Evolutionary conservation across 2,888 invertebrate genomes (phyloP), one percentile per base, ranked within the genome.

Genomic region (Uloborus plumipes): DNA sequence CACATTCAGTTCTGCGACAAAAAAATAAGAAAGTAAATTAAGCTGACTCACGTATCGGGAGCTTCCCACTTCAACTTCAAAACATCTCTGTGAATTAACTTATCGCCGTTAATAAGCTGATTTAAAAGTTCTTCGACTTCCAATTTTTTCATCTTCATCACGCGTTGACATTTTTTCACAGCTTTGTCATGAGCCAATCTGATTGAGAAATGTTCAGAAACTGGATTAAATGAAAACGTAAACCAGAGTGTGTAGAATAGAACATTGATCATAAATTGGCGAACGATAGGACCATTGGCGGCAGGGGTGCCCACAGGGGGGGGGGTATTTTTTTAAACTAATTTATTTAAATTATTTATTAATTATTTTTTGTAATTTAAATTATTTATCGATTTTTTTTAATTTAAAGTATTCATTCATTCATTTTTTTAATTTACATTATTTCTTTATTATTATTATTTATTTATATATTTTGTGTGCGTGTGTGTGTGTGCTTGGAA

Each of bases 41-140:
- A 62, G 26, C 4, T 3, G 26, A 26, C 26, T 26, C 55, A 80
- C 74, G 65, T 55, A 53, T 81, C 70, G 20, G 49, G 20, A 16
- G 74, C 22, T 51, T 31, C 20, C 70, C 70, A 70, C 50, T 49
- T 16, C 18, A 65, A 47, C 14, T 64, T n/a, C 15, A 81, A 51
- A 31, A 81, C 39, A 31, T 65, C 51, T 65, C 65, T 62, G 51
- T 74, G 62, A 39, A 81, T 74, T 13, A 58, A 55, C 51, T 70
- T 22, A 70, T 81, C 80, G 15, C 80, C 74, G 16, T 65, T 51
- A 14, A 81, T 9, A 53, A 74, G 64, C 13, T 18, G 39, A 6
- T 15, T 22, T 16, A 81, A 64, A 58, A 70, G 39, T 13, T 70
- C 62, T 7, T 69, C 18, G 14, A 81, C 50, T 51, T 81, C 80